A percentile compares a stretch with the other conserved stretches of the same genome.
These are phyloP conservation scores for Brachystomella parvula DNA, from an alignment of 1,140 invertebrate species.

Conservation along the genomic window DNA sequence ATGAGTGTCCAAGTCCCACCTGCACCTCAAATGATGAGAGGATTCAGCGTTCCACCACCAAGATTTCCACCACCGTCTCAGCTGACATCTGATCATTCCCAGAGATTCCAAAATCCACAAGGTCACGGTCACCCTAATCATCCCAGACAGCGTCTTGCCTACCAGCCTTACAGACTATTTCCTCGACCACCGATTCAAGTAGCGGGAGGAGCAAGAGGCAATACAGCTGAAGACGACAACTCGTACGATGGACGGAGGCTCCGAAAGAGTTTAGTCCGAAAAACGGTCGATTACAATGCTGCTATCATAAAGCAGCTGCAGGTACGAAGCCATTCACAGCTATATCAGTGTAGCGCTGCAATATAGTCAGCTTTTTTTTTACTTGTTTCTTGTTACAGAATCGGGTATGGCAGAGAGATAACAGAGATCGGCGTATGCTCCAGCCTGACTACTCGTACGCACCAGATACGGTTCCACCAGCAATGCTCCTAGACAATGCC, in stretches of 20 bases:
- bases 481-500: slow-evolving; percentile 59
- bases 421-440: slow-evolving; percentile 70
- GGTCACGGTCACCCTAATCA: slow-evolving; percentile 3
- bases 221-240: slow-evolving; percentile 43
- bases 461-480: slow-evolving; percentile 44
- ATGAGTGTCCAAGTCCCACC: slow-evolving; percentile 13
- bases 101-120: not conserved
- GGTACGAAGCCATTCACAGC: slow-evolving; percentile 48
- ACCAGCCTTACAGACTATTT: slow-evolving; percentile 29
- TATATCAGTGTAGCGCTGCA: not conserved
- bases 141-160: slow-evolving; percentile 19
- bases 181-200: slow-evolving; percentile 17
- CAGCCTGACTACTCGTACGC: slow-evolving; percentile 80
- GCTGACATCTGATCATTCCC: slow-evolving; percentile 13
- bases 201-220: not conserved
- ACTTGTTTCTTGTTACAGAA: slow-evolving; percentile 51
- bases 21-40: not conserved
- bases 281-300: slow-evolving; percentile 98
- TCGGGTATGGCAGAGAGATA: slow-evolving; percentile 88
- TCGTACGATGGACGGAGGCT: slow-evolving; percentile 92
- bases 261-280: slow-evolving; percentile 90
- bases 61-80: slow-evolving; percentile 23
- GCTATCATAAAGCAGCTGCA: slow-evolving; percentile 85
- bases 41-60: slow-evolving; percentile 9
- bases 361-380: not conserved